Evolutionary conservation across 2,888 invertebrate genomes (phyloP).

Genomic region (Drosophila tripunctata): DNA sequence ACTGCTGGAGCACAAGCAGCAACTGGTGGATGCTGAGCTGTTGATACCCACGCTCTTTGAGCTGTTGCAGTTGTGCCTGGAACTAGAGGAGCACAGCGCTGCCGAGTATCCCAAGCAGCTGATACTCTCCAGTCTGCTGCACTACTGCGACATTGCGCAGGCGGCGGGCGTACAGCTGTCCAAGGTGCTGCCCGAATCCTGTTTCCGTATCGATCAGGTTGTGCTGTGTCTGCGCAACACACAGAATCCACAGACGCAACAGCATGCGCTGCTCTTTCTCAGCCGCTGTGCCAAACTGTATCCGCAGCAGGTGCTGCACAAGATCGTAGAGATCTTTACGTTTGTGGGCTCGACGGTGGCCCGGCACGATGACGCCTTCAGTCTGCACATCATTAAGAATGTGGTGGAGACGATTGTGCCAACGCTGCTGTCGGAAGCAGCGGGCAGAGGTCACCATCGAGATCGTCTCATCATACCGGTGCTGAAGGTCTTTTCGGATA

Average conservation of each 20-base stretch:
- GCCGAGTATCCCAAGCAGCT: constrained; percentile 96
- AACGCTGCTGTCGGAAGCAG: constrained; percentile 87
- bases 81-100: constrained; percentile 91
- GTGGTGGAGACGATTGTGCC: constrained; percentile 96
- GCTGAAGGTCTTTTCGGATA: constrained; percentile 95
- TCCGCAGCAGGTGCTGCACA: constrained; percentile 94
- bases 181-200: constrained; percentile 84
- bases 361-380: constrained; percentile 96
- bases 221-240: constrained; percentile 96
- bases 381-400: constrained; percentile 95
- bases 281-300: constrained; percentile 91
- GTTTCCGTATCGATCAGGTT: constrained; percentile 82
- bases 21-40: constrained; percentile 87
- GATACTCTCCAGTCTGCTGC: constrained; percentile 90
- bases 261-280: constrained; percentile 94
- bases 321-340: constrained; percentile 98
- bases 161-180: constrained; percentile 84
- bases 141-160: constrained; percentile 87
- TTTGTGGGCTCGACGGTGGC: constrained; percentile 98
- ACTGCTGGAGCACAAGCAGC: constrained; percentile 93
- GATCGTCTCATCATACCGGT: constrained; percentile 87
- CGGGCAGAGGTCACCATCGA: too few relatives aligned
- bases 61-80: constrained; percentile 90
- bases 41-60: constrained; percentile 92
- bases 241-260: constrained; percentile 97